Base-by-base conservation (phyloP, 1,140 invertebrate genomes). In the Drosophila tsacasi region DNA sequence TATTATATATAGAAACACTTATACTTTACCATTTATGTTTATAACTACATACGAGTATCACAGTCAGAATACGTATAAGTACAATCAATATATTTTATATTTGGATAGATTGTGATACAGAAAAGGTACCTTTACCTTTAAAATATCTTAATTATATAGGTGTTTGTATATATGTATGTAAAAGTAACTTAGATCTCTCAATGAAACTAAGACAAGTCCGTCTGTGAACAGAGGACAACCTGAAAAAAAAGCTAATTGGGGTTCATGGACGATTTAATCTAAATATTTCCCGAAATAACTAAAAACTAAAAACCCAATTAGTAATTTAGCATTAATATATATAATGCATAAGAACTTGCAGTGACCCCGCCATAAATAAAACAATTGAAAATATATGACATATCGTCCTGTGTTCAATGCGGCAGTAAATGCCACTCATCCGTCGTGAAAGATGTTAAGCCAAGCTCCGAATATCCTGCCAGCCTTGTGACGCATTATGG, bases 401-500 rank as follows among this genome's bases (percentile, higher is more conserved):
- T 19, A 44, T 6, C 54, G 35, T 39, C 21, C 21, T 55, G 54
- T n/a, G 21, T 25, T 37, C 58, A 63, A 65, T 65, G 57, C 27
- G 39, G 37, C 19, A 44, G 57, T 65, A 19, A 58, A 42, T 62
- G 57, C 57, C 63, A 44, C 63, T 66, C 63, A 63, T 62, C 37
- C 21, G 63, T 27, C 57, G 15, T 42, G 42, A 66, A 64, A 66
- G 62, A 67, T 62, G 60, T 62, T 67, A 60, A 60, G 62, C 62
- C 37, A 65, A 65, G 60, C 67, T 68, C 37, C 49, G 67, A 60
- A 73, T 73, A 73, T 73, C 54, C 69, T 61, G 69, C 52, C 69
- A 72, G 39, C 37, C 69, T 73, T 59, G 54, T 73, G 69, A 72
- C 68, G 69, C 67, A 73, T 73, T 73, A 73, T 73, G 54, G 47